Base-by-base conservation (phyloP, 2,113 vertebrate species). In the Procavia capensis region DNA sequence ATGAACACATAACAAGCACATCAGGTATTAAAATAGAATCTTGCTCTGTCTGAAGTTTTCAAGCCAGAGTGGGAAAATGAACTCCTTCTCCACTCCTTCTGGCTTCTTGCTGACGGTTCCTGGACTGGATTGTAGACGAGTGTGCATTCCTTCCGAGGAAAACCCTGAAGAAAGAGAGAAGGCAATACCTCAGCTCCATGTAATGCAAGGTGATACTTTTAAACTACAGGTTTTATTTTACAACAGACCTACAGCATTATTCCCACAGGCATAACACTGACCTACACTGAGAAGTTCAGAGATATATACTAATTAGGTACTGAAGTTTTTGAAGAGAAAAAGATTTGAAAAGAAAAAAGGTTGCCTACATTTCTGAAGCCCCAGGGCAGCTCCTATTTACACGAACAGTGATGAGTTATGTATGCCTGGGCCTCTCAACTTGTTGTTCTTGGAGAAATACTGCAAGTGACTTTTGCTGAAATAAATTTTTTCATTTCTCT, bases 141-240 rank as follows among this genome's bases (percentile, higher is more conserved):
- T 22, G 5, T 11, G 5, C 74, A 43, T 88, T 86, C 19, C 59
- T 31, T 81, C 95, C 22, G 6, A 80, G 82, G 76, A 86, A 83
- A 80, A 27, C 76, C 80, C 39, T 13, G 39, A 79, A 68, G 83
- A 63, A 59, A 79, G 54, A 39, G 47, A 75, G 91, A 95, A 89
- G 0, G 64, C 31, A 63, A 88, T 82, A 82, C 89, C 39, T 91
- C 45, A 31, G 82, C 41, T 88, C 91, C 84, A 20, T 27, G 66
- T 36, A 57, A 70, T 80, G 87, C 91, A 95, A 98, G 90, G 95
- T 5, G 92, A 97, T 95, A 82, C 85, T 93, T 91, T 90, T 79
- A 36, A 91, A 70, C 84, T 16, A 76, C 41, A 82, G 94, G 95
- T 96, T 97, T 97, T 97, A 88, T 88, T 94, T 97, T 97, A 96